Evolutionary conservation across 2,113 vertebrate species (phyloP), one percentile per base, ranked within the genome.

Genomic region (Sylvicapra grimmia): DNA sequence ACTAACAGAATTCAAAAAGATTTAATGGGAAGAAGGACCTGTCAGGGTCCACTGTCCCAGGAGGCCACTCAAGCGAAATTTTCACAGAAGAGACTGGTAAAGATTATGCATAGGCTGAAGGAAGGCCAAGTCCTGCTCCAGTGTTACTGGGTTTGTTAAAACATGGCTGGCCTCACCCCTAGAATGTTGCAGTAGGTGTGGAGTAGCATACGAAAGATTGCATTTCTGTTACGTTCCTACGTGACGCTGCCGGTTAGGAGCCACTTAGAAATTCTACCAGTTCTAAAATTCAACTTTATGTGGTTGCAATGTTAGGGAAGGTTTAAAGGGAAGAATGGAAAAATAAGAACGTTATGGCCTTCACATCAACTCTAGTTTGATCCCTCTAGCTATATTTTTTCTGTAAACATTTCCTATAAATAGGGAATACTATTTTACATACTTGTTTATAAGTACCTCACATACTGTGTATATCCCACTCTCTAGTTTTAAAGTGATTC

Each of bases 401-500:
- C 51, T 51, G 13, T 84, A 36, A 63, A 59, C 61, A 36, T 56
- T 82, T 96, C 85, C 51, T 93, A 25, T 93, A 79, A 85, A 33
- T 15, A 92, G 31, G 65, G 93, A 95, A 80, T 63, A 84, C 27
- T 19, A 53, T 82, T 95, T 90, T 31, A 65, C 36, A 61, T 27
- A 51, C 23, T 80, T 59, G 68, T 92, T 61, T 90, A 18, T 33
- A 91, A 85, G 44, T 63, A 84, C 58, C 36, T 63, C 23, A 94
- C 1, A 4, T 44, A 68, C 15, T 19, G 51, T 49, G 9, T 91
- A 13, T 91, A 86, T 8, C 18, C 23, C 27, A 18, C 65, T 95
- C 51, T 93, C 21, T 86, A 80, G n/a, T 95, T 89, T 93, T 83
- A 96, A 94, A 86, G 33, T 93, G 58, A 85, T 16, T 87, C 18